phyloP scores from a whole-genome alignment of 2,113 vertebrate species.

The Megaptera novaeangliae region DNA sequence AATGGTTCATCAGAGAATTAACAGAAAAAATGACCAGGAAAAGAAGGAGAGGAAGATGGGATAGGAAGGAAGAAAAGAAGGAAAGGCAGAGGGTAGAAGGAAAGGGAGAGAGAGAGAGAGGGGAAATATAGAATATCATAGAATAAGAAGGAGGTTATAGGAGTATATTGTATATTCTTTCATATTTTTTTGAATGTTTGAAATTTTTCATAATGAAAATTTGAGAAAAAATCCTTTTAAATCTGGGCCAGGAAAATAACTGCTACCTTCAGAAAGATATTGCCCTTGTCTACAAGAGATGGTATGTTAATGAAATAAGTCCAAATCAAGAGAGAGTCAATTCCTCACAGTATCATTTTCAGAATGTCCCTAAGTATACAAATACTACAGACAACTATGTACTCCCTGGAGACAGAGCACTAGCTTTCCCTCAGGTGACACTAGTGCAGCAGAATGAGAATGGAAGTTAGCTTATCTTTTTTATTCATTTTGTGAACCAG shows the following conservation, averaged over 20 bases:
- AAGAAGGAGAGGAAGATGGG: background rate
- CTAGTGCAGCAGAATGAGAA: background rate
- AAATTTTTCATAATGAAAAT: background rate
- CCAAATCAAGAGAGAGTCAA: background rate
- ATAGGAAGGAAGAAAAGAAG: background rate
- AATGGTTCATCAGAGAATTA: background rate
- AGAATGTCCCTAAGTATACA: background rate
- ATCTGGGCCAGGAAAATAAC: background rate
- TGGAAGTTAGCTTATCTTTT: background rate
- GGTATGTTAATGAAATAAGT: background rate
- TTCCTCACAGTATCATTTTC: background rate
- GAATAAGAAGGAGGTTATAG: background rate
- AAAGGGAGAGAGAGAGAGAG: background rate
- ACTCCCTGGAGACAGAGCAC: background rate
- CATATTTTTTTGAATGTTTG: background rate
- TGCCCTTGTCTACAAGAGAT: background rate
- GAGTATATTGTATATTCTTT: background rate
- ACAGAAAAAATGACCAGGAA: background rate
- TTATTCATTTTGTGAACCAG: conserved; percentile 24
- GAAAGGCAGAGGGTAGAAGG: background rate
- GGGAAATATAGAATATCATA: background rate
- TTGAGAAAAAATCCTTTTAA: background rate
- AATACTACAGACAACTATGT: background rate
- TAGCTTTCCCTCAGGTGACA: background rate
- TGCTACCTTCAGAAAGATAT: background rate